These are phyloP conservation scores for Thymallus thymallus DNA, from an alignment of 2,113 vertebrate genomes.

Conservation along the genomic window DNA sequence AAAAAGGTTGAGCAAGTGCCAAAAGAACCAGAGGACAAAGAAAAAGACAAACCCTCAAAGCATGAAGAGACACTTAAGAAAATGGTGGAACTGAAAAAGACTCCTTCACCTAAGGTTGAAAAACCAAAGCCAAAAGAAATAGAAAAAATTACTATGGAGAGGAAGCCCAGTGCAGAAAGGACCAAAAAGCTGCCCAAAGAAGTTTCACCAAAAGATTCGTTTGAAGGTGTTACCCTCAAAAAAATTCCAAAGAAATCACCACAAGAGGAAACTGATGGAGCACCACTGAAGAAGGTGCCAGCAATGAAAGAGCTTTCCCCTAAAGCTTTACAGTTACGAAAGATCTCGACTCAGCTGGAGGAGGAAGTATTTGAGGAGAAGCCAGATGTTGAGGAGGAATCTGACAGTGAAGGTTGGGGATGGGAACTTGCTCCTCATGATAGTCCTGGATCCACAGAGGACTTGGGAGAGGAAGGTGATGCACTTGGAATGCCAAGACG, in stretches of 20 bases:
- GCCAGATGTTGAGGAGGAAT: slow-evolving; percentile 43
- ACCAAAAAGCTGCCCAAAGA: slow-evolving; percentile 72
- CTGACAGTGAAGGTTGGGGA: slow-evolving; percentile 70
- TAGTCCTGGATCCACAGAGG: slow-evolving; percentile 66
- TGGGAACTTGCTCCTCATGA: slow-evolving; percentile 72
- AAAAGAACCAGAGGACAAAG: slow-evolving; percentile 57
- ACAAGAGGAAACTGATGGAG: slow-evolving; percentile 50
- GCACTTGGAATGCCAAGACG: slow-evolving; percentile 76
- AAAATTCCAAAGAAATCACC: slow-evolving; percentile 61
- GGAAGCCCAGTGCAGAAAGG: slow-evolving; percentile 58
- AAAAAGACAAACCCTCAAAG: slow-evolving; percentile 59
- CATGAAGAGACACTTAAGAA: slow-evolving; percentile 64
- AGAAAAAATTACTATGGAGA: slow-evolving; percentile 52
- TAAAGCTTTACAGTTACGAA: slow-evolving; percentile 68
- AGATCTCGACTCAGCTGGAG: slow-evolving; percentile 71
- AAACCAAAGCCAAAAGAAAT: slow-evolving; percentile 60
- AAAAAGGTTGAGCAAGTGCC: slow-evolving; percentile 62
- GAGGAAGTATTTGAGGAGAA: slow-evolving; percentile 74
- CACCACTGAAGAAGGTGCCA: slow-evolving; percentile 51
- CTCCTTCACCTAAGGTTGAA: slow-evolving; percentile 68
- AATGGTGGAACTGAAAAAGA: slow-evolving; percentile 62
- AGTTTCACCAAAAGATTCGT: slow-evolving; percentile 58
- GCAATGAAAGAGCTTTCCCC: slow-evolving; percentile 72
- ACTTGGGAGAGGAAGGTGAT: slow-evolving; percentile 72
- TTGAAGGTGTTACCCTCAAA: slow-evolving; percentile 50